Evolutionary conservation across 2,113 vertebrate genomes (phyloP).

Genomic region (Dasypus novemcinctus): DNA sequence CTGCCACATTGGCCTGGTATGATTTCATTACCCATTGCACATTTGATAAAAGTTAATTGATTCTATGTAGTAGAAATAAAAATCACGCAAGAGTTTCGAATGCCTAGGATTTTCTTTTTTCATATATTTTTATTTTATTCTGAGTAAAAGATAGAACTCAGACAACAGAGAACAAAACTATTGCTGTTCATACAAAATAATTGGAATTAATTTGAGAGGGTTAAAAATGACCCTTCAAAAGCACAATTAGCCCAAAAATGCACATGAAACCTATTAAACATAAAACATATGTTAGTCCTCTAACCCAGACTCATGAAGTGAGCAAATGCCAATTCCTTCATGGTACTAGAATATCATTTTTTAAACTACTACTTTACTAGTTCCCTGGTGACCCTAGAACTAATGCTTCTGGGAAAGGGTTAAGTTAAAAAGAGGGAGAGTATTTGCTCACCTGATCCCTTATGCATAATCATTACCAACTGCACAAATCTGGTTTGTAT

Average conservation of each 20-base stretch:
- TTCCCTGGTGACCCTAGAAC: not conserved
- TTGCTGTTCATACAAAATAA: conserved; percentile 12
- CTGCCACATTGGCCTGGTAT: not conserved
- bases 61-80: not conserved
- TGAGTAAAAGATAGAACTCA: not conserved
- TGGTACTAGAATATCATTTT: conserved; percentile 24
- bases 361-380: conserved; percentile 43
- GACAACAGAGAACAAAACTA: not conserved
- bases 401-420: conserved; percentile 46
- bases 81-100: not conserved
- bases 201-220: conserved; percentile 22
- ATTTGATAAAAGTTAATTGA: not conserved
- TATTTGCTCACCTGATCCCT: conserved; percentile 33
- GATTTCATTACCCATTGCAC: not conserved
- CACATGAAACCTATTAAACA: conserved; percentile 40
- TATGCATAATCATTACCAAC: not conserved
- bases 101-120: not conserved
- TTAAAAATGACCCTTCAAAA: conserved; percentile 27
- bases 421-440: conserved; percentile 4
- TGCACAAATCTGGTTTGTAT: conserved; percentile 14
- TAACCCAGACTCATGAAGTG: conserved; percentile 10
- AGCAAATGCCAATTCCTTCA: conserved; percentile 38
- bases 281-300: not conserved
- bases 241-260: not conserved
- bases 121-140: not conserved